Conservation (phyloP, 1,140 invertebrate species). For the Bombus fervidus region DNA sequence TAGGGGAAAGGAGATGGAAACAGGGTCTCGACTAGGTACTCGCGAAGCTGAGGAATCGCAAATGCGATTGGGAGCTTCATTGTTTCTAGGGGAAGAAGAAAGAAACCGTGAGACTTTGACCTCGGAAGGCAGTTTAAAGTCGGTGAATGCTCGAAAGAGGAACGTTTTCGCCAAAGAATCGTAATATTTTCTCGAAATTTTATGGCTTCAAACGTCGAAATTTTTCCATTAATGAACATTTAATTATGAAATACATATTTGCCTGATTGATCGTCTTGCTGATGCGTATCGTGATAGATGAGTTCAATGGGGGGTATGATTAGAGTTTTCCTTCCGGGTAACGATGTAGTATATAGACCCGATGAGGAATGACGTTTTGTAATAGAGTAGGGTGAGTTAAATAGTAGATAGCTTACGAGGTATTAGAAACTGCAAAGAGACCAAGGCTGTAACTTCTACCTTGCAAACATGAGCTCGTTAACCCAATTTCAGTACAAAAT, state of each 20-base stretch:
- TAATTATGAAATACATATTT: not conserved
- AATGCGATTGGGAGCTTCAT: slow-evolving; percentile 77
- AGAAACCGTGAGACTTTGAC: slow-evolving; percentile 43
- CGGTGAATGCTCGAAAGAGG: slow-evolving; percentile 17
- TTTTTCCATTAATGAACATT: not conserved
- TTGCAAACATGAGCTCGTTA: not conserved
- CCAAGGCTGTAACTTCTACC: not conserved
- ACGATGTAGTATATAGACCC: not conserved
- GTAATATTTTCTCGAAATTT: slow-evolving; percentile 55
- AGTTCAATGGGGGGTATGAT: not conserved
- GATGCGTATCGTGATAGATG: slow-evolving; percentile 31
- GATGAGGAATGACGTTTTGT: not conserved
- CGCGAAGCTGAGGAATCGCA: slow-evolving; percentile 68
- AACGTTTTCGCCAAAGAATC: slow-evolving; percentile 9
- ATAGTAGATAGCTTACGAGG: not conserved
- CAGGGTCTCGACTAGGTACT: slow-evolving; percentile 38
- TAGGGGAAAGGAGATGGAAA: slow-evolving; percentile 6
- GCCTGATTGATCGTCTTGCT: not conserved
- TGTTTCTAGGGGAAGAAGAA: slow-evolving; percentile 65
- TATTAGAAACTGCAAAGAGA: not conserved
- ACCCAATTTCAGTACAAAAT: not conserved
- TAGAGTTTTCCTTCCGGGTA: not conserved
- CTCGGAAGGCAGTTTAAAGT: slow-evolving; percentile 50
- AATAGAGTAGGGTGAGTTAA: not conserved
- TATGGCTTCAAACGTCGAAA: not conserved